Evolutionary conservation across 2,113 vertebrate species (phyloP), one percentile per base, ranked within the genome.

Genomic region (Rhinopomastus cyanomelas): DNA sequence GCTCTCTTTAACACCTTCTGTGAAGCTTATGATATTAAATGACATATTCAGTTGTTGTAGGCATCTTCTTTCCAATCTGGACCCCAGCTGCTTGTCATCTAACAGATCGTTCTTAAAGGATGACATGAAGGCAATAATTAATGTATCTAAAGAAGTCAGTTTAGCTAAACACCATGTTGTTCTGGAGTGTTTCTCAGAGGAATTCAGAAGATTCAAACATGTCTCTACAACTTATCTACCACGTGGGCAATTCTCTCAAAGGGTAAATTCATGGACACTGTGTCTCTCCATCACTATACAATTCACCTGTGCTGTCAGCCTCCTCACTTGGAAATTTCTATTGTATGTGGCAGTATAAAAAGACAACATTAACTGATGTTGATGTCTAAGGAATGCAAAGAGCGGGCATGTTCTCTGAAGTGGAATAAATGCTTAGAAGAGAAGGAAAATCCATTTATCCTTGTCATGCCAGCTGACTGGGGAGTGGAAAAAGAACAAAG

Each of bases 1-100:
- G 81, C 88, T 95, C 52, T 62, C 94, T 91, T 88, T 95, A 85
- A 80, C 92, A 94, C 92, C 67, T 96, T 84, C 71, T 93, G 94
- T 81, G 90, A 91, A 91, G 90, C 77, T 83, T 55, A 1, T 16
- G 21, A 73, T 72, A 52, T 65, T 81, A 68, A 88, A 84, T 66
- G 77, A 83, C 77, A 86, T 34, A 84, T 22, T 90, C 52, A 56
- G 52, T 87, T 93, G 67, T 62, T 90, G 57, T 66, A 94, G 83
- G 77, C 88, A 79, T 93, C 93, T 84, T 62, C 83, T 69, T 90
- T 73, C 88, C 77, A 91, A 79, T 95, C 94, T 96, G 95, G 92
- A 81, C n/a, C 71, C 74, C 95, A 95, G 93, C 93, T 95, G 92
- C 84, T 44, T 69, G 74, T 81, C 59, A 53, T 49, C 83, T 85